Conservation (phyloP, 2,888 invertebrate species). For the Philopedon plagiatum region DNA sequence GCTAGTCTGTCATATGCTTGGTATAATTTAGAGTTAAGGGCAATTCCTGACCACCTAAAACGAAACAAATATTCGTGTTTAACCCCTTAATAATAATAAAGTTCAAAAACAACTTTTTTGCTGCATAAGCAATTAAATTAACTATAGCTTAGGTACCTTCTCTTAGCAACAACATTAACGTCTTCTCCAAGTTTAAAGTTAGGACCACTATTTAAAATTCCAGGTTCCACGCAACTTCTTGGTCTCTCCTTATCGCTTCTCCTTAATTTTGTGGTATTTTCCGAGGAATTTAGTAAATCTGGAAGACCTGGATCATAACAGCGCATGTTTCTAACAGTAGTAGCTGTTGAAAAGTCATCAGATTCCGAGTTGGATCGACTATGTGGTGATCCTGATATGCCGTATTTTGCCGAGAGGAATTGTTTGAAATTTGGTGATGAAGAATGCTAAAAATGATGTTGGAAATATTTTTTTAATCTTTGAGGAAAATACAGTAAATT, state of each 20-base stretch:
- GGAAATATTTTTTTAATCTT: constrained; percentile 6
- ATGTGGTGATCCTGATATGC: constrained; percentile 68
- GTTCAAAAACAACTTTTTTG: no score
- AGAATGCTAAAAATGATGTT: constrained; percentile 54
- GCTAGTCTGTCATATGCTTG: constrained; percentile 80
- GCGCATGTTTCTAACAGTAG: constrained; percentile 70
- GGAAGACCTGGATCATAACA: constrained; percentile 68
- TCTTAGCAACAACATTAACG: constrained; percentile 62
- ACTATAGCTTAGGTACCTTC: constrained; percentile 22
- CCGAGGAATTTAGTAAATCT: constrained; percentile 72
- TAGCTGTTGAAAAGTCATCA: constrained; percentile 66
- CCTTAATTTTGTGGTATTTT: constrained; percentile 61
- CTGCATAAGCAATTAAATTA: not conserved
- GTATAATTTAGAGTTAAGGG: constrained; percentile 79
- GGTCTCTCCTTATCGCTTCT: constrained; percentile 72
- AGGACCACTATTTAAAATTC: constrained; percentile 57
- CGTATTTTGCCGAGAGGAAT: constrained; percentile 69
- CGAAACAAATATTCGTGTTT: no score
- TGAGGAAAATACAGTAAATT: no score
- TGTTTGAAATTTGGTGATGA: constrained; percentile 59
- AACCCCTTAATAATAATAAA: no score
- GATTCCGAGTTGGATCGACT: constrained; percentile 71
- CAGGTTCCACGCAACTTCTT: constrained; percentile 79
- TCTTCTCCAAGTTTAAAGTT: constrained; percentile 67
- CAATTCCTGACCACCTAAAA: constrained; percentile 77